phyloP scores from a whole-genome alignment of 2,888 invertebrate species.

The Cataglyphis rosenhaueri region DNA sequence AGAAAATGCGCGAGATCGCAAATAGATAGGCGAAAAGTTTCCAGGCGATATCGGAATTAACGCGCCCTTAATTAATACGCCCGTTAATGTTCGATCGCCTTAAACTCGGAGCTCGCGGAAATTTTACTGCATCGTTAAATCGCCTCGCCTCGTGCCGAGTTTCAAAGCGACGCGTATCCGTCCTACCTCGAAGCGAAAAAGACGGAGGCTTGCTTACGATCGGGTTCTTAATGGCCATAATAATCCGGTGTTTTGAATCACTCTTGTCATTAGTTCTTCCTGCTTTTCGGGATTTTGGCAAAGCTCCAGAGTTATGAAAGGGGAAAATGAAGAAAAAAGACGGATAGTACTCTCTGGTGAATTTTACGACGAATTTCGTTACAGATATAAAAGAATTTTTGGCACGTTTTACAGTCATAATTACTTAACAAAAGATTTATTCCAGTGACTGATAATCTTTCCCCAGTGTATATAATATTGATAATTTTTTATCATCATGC shows the following conservation, averaged over 20 bases:
- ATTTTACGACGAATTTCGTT: constrained; percentile 55
- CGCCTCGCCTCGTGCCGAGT: constrained; percentile 50
- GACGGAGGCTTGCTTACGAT: constrained; percentile 42
- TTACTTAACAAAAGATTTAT: not conserved
- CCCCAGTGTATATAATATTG: not conserved
- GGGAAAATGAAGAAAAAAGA: not conserved
- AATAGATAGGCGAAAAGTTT: constrained; percentile 23
- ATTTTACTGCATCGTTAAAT: constrained; percentile 63
- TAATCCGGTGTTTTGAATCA: constrained; percentile 65
- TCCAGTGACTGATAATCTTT: not conserved
- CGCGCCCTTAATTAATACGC: constrained; percentile 41
- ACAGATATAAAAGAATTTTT: constrained; percentile 27
- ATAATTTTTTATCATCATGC: constrained; percentile 37
- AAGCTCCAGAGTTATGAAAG: constrained; percentile 44
- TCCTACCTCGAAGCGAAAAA: constrained; percentile 20
- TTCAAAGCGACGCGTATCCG: constrained; percentile 56
- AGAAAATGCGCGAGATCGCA: constrained; percentile 5
- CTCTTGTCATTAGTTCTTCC: constrained; percentile 67
- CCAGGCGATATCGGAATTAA: constrained; percentile 30
- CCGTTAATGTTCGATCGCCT: constrained; percentile 58
- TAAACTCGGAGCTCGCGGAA: constrained; percentile 48
- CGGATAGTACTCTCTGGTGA: constrained; percentile 19
- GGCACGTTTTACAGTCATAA: constrained; percentile 13
- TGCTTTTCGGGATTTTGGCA: constrained; percentile 52
- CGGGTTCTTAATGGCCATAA: constrained; percentile 67